A percentile compares a stretch with the other conserved stretches of the same genome.
phyloP scores from a whole-genome alignment of 2,797 vertebrate species.

The Phylloscopus collybita region DNA sequence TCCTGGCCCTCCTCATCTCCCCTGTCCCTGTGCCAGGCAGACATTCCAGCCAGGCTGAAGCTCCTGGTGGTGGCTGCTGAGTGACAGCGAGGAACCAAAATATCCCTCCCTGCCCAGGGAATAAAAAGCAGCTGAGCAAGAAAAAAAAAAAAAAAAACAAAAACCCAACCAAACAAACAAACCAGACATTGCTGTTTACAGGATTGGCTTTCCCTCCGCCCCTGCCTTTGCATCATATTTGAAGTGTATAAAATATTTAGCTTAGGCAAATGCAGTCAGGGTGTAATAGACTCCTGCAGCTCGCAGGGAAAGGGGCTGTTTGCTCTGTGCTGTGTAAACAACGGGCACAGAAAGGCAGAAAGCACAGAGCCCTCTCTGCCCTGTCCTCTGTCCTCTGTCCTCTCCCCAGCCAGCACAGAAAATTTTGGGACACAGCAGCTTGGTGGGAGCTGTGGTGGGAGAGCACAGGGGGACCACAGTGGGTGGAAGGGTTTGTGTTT shows the following conservation, averaged over 20 bases:
- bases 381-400: not conserved
- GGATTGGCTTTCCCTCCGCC: no score
- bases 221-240: not conserved
- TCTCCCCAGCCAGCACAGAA: not conserved
- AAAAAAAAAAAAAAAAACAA: not conserved
- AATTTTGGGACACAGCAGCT: not conserved
- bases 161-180: not conserved
- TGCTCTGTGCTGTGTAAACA: conserved; percentile 8
- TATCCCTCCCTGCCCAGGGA: not conserved
- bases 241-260: conserved; percentile 35
- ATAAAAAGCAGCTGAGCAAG: not conserved
- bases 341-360: not conserved
- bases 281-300: not conserved
- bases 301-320: not conserved
- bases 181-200: not conserved
- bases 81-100: not conserved
- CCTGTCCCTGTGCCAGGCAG: not conserved
- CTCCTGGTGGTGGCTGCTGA: not conserved
- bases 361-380: not conserved
- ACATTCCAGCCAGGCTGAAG: not conserved
- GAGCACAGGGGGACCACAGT: rapidly evolving
- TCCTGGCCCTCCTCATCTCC: not conserved
- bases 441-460: not conserved
- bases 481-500: not conserved
- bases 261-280: not conserved